A percentile compares a stretch with the other conserved stretches of the same genome.
Conservation (phyloP, 2,888 invertebrate species). For the Beris morrisii region DNA sequence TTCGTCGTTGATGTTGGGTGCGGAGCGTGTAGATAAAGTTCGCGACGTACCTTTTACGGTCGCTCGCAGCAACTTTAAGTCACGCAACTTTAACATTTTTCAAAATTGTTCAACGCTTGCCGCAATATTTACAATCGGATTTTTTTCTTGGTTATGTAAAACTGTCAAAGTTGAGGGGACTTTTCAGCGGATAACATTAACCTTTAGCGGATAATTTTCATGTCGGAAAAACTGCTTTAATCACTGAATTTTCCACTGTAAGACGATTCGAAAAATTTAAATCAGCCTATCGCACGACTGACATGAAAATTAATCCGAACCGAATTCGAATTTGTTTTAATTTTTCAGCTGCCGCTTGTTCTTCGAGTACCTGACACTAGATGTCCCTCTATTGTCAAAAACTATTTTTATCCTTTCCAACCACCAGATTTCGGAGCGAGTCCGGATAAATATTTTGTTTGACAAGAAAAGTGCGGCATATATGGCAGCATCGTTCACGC, state of each 20-base stretch:
- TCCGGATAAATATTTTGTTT: slow-evolving; percentile 24
- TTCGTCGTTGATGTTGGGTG: slow-evolving; percentile 41
- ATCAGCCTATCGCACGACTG: too few relatives aligned
- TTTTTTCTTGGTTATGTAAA: too few relatives aligned
- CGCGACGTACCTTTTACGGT: neutral
- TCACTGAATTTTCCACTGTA: too few relatives aligned
- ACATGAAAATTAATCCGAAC: too few relatives aligned
- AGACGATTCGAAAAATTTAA: too few relatives aligned
- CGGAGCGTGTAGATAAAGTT: slow-evolving; percentile 22
- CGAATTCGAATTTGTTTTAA: too few relatives aligned
- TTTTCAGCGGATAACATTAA: too few relatives aligned
- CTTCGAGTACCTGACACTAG: neutral
- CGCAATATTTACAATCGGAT: too few relatives aligned
- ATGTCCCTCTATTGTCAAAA: slow-evolving; percentile 22
- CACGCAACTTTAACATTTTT: slow-evolving; percentile 25
- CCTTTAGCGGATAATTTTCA: too few relatives aligned
- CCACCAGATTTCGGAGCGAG: neutral
- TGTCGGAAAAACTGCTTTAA: too few relatives aligned
- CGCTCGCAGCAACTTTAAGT: slow-evolving; percentile 6
- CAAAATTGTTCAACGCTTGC: neutral
- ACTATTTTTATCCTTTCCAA: slow-evolving; percentile 22
- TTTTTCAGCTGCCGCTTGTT: too few relatives aligned
- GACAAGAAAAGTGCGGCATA: slow-evolving; percentile 2
- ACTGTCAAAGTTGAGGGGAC: too few relatives aligned
- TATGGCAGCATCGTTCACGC: neutral